A percentile compares a stretch with the other conserved stretches of the same genome.
These are phyloP conservation scores for Gavia stellata DNA, from an alignment of 2,113 vertebrate species.

Conservation along the genomic window DNA sequence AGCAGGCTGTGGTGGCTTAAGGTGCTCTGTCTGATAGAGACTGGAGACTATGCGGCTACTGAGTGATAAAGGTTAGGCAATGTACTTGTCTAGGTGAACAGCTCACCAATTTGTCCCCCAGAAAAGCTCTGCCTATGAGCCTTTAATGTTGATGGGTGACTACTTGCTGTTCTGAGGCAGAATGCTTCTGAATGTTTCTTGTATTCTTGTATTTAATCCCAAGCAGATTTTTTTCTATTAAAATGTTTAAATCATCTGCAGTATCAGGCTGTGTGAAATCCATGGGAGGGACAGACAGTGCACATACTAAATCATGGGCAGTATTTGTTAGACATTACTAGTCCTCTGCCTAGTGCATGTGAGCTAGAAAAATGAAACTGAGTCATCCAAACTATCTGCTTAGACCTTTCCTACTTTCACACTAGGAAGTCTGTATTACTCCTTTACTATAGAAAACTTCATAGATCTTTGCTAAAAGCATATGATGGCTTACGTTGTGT, in stretches of 20 bases:
- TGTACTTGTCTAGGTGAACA: neutral
- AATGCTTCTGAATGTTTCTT: neutral
- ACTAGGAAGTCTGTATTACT: neutral
- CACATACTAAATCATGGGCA: neutral
- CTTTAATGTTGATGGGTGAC: neutral
- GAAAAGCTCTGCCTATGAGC: neutral
- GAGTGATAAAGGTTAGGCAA: neutral
- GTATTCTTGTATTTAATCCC: neutral
- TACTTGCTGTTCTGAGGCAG: neutral
- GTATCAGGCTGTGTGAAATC: neutral
- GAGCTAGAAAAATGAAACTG: neutral
- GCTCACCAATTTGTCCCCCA: neutral
- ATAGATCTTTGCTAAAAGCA: neutral
- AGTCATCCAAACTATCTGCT: neutral
- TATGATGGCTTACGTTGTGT: accelerated
- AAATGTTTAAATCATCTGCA: neutral
- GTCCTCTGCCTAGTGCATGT: neutral
- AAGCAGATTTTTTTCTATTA: neutral
- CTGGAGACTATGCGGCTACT: neutral
- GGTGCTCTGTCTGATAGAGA: neutral
- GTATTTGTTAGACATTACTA: neutral
- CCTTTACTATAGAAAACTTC: neutral
- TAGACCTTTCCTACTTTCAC: neutral
- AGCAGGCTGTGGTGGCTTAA: neutral
- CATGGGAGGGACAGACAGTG: neutral